Evolutionary conservation across 2,888 invertebrate species (phyloP).

Genomic region (Diplazon laetatorius): DNA sequence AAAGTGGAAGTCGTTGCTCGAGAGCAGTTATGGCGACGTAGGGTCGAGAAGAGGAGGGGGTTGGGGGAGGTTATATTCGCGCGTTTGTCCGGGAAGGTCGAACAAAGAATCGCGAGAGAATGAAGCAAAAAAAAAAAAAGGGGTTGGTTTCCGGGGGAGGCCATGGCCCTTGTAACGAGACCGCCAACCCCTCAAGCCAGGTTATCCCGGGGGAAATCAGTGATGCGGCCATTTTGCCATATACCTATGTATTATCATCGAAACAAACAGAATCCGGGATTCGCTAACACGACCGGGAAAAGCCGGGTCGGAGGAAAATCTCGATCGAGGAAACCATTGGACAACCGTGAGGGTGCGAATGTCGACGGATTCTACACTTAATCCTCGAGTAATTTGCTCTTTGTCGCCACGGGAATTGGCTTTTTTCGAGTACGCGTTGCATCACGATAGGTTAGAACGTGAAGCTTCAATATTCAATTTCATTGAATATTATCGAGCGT

Average conservation of each 20-base stretch:
- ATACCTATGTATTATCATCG: constrained; percentile 6
- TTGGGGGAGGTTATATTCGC: no score
- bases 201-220: constrained; percentile 61
- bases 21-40: not conserved
- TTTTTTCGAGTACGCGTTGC: not conserved
- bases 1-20: not conserved
- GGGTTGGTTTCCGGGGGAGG: constrained; percentile 33
- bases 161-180: constrained; percentile 4
- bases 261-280: constrained; percentile 14
- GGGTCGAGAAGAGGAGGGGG: no score
- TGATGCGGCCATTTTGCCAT: constrained; percentile 35
- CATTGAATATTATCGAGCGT: no score
- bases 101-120: constrained; percentile 31
- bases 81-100: constrained; percentile 2
- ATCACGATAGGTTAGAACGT: not conserved
- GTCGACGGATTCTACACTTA: not conserved
- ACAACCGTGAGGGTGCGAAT: not conserved
- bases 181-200: constrained; percentile 26
- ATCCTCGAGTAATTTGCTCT: constrained; percentile 32
- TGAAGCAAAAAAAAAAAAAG: constrained; percentile 25
- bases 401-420: not conserved
- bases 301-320: not conserved
- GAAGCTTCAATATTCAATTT: no score
- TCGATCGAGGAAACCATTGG: not conserved
- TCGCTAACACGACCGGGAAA: not conserved